Evolutionary conservation across 2,888 invertebrate species (phyloP).

Genomic region (Coelinius sp.): DNA sequence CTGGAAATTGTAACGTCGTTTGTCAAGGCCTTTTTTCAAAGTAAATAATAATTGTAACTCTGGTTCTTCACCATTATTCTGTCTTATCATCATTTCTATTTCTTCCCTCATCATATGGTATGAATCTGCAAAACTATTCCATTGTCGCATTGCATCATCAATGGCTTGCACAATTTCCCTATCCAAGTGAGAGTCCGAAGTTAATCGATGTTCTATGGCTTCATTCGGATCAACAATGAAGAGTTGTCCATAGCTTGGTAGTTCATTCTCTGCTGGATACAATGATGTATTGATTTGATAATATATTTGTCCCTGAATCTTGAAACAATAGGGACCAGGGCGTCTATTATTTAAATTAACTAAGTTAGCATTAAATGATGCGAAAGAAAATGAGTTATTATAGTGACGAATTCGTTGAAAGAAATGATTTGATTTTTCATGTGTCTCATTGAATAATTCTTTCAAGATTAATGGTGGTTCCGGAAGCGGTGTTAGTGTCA

Average conservation of each 20-base stretch:
- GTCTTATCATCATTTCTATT: conserved; percentile 10
- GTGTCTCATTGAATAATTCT: no score
- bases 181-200: conserved; percentile 28
- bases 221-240: conserved; percentile 45
- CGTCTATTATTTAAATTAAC: conserved; percentile 29
- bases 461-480: no score
- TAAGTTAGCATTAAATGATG: conserved; percentile 45
- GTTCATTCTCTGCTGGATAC: conserved; percentile 29
- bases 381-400: conserved; percentile 38
- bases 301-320: conserved; percentile 38
- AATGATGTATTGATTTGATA: conserved; percentile 39
- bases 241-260: conserved; percentile 45
- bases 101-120: conserved; percentile 44
- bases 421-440: not conserved
- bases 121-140: conserved; percentile 42
- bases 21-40: conserved; percentile 37
- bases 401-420: conserved; percentile 36
- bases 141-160: conserved; percentile 30
- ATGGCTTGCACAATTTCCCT: conserved; percentile 15
- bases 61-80: not conserved
- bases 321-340: no score
- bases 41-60: not conserved
- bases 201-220: conserved; percentile 2
- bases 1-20: conserved; percentile 44
- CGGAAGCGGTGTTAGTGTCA: no score